Evolutionary conservation across 2,888 invertebrate genomes (phyloP).

Genomic region (Saturnia pavonia): DNA sequence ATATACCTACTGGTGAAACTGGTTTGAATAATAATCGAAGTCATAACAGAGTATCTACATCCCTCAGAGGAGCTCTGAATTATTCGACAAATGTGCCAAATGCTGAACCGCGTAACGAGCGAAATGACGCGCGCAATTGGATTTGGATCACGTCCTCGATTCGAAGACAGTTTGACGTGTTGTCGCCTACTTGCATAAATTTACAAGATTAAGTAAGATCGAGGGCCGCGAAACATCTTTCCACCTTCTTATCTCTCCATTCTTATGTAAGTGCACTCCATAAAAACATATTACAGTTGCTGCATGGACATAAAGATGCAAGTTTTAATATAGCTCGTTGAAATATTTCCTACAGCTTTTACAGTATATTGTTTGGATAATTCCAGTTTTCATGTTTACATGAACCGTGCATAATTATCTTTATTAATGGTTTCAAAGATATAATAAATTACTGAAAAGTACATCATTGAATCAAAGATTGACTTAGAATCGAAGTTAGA

Average conservation of each 20-base stretch:
- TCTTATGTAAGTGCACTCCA: slow-evolving; percentile 28
- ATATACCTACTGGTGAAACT: background rate
- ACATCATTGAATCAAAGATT: too few species aligned
- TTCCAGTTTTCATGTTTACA: too few species aligned
- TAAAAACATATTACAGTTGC: background rate
- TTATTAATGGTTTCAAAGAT: too few species aligned
- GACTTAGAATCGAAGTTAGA: too few species aligned
- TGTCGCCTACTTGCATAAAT: slow-evolving; percentile 78
- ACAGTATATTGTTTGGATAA: too few species aligned
- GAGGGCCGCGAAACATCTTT: slow-evolving; percentile 37
- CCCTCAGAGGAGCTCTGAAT: slow-evolving; percentile 60
- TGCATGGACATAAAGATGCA: background rate
- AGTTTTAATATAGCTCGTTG: background rate
- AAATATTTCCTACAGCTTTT: background rate
- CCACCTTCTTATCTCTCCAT: too few species aligned
- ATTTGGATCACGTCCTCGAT: slow-evolving; percentile 76
- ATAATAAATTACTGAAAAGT: too few species aligned
- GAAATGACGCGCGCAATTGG: slow-evolving; percentile 73
- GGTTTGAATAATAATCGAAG: slow-evolving; percentile 66
- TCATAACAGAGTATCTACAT: slow-evolving; percentile 41
- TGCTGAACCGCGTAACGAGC: slow-evolving; percentile 75
- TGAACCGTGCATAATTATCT: too few species aligned
- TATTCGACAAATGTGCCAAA: slow-evolving; percentile 77
- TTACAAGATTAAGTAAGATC: slow-evolving; percentile 75
- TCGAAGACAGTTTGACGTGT: slow-evolving; percentile 77